Conservation (phyloP, 2,113 vertebrate species). For the Trichechus manatus region DNA sequence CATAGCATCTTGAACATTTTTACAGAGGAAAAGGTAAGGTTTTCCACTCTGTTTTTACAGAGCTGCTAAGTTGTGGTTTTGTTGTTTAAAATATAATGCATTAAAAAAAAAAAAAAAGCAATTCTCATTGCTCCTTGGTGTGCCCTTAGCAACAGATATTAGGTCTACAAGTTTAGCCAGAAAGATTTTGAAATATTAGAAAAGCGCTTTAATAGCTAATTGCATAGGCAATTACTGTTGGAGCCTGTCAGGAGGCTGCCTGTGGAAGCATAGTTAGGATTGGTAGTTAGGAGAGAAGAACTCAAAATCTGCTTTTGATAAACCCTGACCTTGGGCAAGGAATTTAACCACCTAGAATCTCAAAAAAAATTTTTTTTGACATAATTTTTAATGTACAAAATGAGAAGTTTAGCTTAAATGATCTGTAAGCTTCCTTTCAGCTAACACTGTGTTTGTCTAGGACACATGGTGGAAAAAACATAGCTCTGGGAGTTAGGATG, state of each 20-base stretch:
- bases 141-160: background rate
- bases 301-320: background rate
- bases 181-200: constrained; percentile 33
- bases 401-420: background rate
- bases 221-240: background rate
- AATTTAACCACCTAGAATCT: background rate
- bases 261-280: background rate
- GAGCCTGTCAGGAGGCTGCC: background rate
- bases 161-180: background rate
- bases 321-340: background rate
- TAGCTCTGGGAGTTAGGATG: background rate
- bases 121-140: background rate
- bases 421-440: background rate
- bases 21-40: background rate
- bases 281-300: background rate
- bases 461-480: background rate
- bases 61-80: constrained; percentile 17
- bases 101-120: background rate
- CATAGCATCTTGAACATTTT: background rate
- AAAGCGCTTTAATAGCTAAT: constrained; percentile 33
- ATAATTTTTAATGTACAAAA: background rate
- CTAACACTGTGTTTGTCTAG: background rate
- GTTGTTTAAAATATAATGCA: background rate
- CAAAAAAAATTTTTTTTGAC: background rate
- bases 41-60: constrained; percentile 4